These are phyloP conservation scores for Ligdia adustata DNA, from an alignment of 2,888 invertebrate species.

Conservation along the genomic window DNA sequence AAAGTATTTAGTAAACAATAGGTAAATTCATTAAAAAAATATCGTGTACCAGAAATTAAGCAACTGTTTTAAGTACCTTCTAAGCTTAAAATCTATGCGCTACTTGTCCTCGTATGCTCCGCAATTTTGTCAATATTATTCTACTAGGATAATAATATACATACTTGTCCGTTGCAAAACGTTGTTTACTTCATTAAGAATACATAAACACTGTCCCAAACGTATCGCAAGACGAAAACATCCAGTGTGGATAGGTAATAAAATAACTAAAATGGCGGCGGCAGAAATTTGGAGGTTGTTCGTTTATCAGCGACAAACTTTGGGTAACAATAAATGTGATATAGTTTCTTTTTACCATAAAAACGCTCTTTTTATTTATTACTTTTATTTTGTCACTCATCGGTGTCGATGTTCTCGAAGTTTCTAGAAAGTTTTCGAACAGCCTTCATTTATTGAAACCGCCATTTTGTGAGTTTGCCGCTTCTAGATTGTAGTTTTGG, in stretches of 20 bases:
- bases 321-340: slow-evolving; percentile 66
- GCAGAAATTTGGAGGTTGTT: slow-evolving; percentile 85
- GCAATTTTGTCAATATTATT: too few relatives aligned
- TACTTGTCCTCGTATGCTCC: too few relatives aligned
- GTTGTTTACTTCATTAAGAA: slow-evolving; percentile 20
- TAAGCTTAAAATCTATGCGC: too few relatives aligned
- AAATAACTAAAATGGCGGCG: slow-evolving; percentile 72
- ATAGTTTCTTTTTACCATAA: slow-evolving; percentile 61
- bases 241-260: slow-evolving; percentile 53
- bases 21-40: too few relatives aligned
- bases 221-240: slow-evolving; percentile 64
- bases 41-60: too few relatives aligned
- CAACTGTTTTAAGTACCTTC: too few relatives aligned
- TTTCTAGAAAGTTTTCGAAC: slow-evolving; percentile 86
- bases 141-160: too few relatives aligned
- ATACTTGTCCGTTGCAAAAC: not conserved
- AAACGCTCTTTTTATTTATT: slow-evolving; percentile 63
- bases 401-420: slow-evolving; percentile 52
- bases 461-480: slow-evolving; percentile 73
- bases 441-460: slow-evolving; percentile 84
- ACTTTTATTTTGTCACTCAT: slow-evolving; percentile 68
- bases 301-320: slow-evolving; percentile 77
- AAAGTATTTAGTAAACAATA: too few relatives aligned
- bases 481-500: slow-evolving; percentile 59
- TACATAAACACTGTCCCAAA: slow-evolving; percentile 88